Conservation (phyloP, 2,888 invertebrate genomes). For the Pristionchus exspectatus region DNA sequence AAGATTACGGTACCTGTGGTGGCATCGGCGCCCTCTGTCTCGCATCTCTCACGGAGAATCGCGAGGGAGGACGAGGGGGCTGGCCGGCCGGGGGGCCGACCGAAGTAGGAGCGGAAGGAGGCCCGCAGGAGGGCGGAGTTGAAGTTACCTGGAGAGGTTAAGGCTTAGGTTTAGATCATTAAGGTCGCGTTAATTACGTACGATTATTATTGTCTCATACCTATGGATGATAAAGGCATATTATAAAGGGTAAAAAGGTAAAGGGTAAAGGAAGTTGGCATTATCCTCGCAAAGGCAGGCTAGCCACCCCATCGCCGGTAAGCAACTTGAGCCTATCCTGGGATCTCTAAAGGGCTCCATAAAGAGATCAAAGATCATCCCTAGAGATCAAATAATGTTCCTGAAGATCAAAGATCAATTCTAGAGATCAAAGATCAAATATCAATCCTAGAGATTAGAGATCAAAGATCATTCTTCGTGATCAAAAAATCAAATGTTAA, state of each 20-base stretch:
- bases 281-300: too few species aligned
- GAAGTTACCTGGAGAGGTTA: not conserved
- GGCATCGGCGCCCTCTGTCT: slow-evolving; percentile 62
- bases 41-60: slow-evolving; percentile 69
- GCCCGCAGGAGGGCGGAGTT: slow-evolving; percentile 48
- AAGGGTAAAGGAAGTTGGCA: too few species aligned
- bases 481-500: too few species aligned
- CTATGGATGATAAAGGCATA: not conserved
- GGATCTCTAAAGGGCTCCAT: too few species aligned
- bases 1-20: slow-evolving; percentile 17
- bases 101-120: slow-evolving; percentile 39
- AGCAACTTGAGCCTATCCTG: too few species aligned
- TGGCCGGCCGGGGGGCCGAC: slow-evolving; percentile 57
- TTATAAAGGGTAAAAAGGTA: too few species aligned
- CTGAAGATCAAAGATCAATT: not conserved
- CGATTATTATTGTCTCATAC: not conserved
- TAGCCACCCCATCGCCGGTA: too few species aligned
- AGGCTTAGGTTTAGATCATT: too few species aligned
- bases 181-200: not conserved
- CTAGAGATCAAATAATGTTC: too few species aligned
- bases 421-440: not conserved
- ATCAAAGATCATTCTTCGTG: not conserved
- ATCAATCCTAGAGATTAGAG: too few species aligned
- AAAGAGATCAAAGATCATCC: not conserved
- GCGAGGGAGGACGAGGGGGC: slow-evolving; percentile 68